A percentile compares a stretch with the other conserved stretches of the same genome.
phyloP scores from a whole-genome alignment of 2,797 vertebrate species.

The Tympanoctomys barrerae region DNA sequence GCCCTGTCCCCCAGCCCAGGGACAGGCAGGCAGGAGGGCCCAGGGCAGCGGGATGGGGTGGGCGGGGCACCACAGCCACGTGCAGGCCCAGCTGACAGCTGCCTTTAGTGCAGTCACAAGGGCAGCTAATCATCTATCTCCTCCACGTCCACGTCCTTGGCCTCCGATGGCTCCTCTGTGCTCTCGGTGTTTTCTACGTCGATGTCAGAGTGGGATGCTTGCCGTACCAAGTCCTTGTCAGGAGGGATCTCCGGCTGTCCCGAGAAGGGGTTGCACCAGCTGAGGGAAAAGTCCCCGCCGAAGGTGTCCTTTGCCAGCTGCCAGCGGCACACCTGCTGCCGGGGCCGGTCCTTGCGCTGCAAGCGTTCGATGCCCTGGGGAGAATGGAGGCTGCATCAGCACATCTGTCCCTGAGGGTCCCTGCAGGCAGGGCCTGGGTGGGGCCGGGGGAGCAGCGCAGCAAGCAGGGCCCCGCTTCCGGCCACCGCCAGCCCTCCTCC shows the following conservation, averaged over 20 bases:
- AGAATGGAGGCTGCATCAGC: background rate
- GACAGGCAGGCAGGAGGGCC: rapidly evolving
- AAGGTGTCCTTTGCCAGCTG: constrained; percentile 92
- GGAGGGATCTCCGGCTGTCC: constrained; percentile 76
- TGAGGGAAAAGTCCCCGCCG: constrained; percentile 91
- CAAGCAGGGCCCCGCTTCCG: background rate
- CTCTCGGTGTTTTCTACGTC: background rate
- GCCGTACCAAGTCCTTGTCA: constrained; percentile 67
- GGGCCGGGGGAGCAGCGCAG: background rate
- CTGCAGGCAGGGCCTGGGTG: background rate
- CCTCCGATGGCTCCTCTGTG: background rate
- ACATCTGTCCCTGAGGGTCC: background rate
- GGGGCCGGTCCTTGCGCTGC: constrained; percentile 93
- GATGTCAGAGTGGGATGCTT: background rate
- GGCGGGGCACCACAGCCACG: background rate
- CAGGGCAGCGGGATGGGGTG: too few species aligned
- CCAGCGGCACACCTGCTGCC: constrained; percentile 92
- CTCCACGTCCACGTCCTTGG: constrained; percentile 45
- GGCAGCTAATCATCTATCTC: constrained; percentile 43
- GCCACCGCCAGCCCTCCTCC: background rate
- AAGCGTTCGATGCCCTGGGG: constrained; percentile 96
- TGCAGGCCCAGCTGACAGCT: background rate
- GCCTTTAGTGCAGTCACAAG: rapidly evolving
- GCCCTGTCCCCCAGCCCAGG: background rate
- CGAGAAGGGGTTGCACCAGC: constrained; percentile 95